phyloP scores from a whole-genome alignment of 2,113 vertebrate species.

The Cololabis saira region DNA sequence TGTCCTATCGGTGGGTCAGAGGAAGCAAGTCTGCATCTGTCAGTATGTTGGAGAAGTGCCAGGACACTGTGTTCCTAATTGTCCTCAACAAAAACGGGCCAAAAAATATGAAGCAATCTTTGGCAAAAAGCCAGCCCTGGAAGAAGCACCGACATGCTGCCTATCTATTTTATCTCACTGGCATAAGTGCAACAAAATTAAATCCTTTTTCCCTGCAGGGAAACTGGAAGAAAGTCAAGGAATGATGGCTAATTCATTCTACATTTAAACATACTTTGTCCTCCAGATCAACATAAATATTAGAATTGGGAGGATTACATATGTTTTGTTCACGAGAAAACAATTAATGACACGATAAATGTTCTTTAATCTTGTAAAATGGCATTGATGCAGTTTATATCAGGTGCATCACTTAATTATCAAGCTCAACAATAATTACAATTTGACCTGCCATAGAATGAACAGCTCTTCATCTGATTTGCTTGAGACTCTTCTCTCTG shows the following conservation, averaged over 20 bases:
- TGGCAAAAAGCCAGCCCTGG: constrained; percentile 37
- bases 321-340: constrained; percentile 12
- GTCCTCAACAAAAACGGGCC: constrained; percentile 46
- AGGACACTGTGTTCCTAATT: constrained; percentile 68
- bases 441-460: neutral
- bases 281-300: constrained; percentile 6
- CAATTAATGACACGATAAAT: neutral
- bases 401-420: too few species aligned
- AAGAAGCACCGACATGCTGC: constrained; percentile 32
- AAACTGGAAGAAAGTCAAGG: constrained; percentile 37
- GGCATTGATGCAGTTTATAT: neutral
- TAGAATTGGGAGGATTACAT: neutral
- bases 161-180: constrained; percentile 58
- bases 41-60: constrained; percentile 46
- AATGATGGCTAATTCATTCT: constrained; percentile 54
- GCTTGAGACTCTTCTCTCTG: neutral
- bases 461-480: neutral
- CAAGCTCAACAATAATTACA: neutral
- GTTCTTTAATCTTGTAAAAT: neutral
- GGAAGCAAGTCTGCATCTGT: constrained; percentile 52
- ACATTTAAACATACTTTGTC: constrained; percentile 22
- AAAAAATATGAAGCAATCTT: constrained; percentile 47
- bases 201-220: constrained; percentile 51
- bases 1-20: constrained; percentile 42
- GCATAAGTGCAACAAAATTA: constrained; percentile 57